A percentile compares a stretch with the other conserved stretches of the same genome.
phyloP scores from a whole-genome alignment of 2,888 invertebrate genomes.

The Dasysyrphus albostriatus region DNA sequence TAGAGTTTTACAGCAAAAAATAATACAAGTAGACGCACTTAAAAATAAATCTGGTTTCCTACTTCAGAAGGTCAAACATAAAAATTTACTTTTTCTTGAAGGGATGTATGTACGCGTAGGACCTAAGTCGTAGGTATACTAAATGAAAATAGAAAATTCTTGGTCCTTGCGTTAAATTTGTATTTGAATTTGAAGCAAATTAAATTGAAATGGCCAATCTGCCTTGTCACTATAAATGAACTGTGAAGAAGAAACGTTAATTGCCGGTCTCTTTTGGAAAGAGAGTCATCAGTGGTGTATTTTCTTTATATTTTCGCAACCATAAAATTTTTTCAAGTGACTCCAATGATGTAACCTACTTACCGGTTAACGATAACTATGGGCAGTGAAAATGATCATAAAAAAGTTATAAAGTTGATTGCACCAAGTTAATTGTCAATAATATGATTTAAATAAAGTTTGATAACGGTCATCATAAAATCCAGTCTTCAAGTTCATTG shows the following conservation, averaged over 20 bases:
- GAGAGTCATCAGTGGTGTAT: not conserved
- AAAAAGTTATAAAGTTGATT: not conserved
- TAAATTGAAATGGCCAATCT: not conserved
- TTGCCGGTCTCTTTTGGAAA: conserved; percentile 40
- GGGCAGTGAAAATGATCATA: not conserved
- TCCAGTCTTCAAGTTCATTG: not conserved
- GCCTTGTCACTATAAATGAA: not conserved
- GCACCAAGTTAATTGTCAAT: not conserved
- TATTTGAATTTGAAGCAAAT: not conserved
- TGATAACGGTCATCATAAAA: not conserved
- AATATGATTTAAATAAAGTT: not conserved
- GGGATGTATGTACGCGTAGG: not conserved
- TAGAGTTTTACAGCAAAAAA: conserved; percentile 9
- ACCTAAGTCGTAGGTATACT: no score
- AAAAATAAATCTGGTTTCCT: conserved; percentile 7
- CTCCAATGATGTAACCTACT: not conserved
- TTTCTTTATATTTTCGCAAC: not conserved
- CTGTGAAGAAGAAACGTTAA: conserved; percentile 34
- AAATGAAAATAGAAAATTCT: no score
- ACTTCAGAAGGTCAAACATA: conserved; percentile 7
- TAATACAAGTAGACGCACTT: not conserved
- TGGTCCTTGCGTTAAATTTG: not conserved
- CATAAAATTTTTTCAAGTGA: not conserved
- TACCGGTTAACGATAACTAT: not conserved
- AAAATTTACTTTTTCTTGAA: conserved; percentile 5